Evolutionary conservation across 2,113 vertebrate genomes (phyloP).

Genomic region (Butorides virescens): DNA sequence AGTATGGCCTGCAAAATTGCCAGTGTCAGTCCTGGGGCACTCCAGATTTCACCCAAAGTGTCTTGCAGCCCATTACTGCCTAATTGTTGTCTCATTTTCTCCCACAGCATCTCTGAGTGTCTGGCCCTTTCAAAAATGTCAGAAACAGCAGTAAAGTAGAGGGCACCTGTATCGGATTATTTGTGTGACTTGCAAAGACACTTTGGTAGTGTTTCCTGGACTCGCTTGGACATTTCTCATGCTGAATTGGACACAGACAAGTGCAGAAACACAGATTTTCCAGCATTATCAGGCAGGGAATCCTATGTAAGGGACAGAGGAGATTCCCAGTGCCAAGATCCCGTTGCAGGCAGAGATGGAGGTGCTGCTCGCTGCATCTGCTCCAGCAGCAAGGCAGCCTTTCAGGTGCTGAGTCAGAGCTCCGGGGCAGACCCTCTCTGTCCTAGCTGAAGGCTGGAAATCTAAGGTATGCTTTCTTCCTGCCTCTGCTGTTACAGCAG

Average conservation of each 20-base stretch:
- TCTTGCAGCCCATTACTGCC: neutral
- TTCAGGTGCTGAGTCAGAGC: neutral
- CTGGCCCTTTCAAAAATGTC: neutral
- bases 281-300: neutral
- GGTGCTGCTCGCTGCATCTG: neutral
- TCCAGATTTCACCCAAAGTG: neutral
- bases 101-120: neutral
- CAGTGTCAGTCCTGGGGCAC: neutral
- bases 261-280: neutral
- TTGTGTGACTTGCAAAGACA: neutral
- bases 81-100: neutral
- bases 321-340: neutral
- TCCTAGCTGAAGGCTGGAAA: neutral
- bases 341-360: accelerated
- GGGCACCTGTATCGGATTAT: neutral
- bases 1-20: neutral
- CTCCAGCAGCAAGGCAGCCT: neutral
- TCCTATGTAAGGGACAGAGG: neutral
- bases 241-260: neutral
- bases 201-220: neutral
- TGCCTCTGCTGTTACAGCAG: neutral
- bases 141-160: neutral
- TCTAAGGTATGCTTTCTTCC: neutral
- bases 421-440: neutral
- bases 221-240: neutral